Conservation (phyloP, 2,888 invertebrate genomes). For the Exephanes ischioxanthus region DNA sequence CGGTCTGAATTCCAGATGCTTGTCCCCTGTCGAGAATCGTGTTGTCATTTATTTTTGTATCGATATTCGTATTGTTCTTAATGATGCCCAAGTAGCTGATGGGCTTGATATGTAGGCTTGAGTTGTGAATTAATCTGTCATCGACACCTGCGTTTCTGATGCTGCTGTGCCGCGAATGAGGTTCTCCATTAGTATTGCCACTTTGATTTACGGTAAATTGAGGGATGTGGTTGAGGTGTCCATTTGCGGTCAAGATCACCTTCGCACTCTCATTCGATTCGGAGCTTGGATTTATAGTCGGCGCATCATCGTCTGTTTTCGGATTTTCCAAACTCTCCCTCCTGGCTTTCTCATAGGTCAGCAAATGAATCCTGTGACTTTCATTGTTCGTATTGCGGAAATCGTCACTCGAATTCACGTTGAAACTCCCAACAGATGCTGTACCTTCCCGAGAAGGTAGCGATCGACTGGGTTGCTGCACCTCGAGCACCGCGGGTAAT, state of each 20-base stretch:
- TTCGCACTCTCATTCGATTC: conserved; percentile 10
- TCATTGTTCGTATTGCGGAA: not conserved
- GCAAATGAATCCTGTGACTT: conserved; percentile 21
- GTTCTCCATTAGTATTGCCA: not conserved
- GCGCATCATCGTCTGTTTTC: not conserved
- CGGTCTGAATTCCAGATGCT: not conserved
- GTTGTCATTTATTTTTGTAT: not conserved
- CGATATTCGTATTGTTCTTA: not conserved
- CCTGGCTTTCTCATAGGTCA: not conserved
- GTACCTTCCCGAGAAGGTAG: conserved; percentile 24
- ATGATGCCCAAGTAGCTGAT: conserved; percentile 49
- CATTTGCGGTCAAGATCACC: conserved; percentile 4
- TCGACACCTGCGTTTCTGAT: conserved; percentile 21
- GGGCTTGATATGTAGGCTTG: conserved; percentile 41
- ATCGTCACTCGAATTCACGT: conserved; percentile 4
- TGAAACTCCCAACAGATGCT: conserved; percentile 28
- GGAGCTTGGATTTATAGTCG: conserved; percentile 3
- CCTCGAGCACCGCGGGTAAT: conserved; percentile 36
- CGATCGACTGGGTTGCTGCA: conserved; percentile 38
- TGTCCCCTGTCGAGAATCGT: not conserved
- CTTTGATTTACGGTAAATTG: conserved; percentile 38
- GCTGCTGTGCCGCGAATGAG: not conserved
- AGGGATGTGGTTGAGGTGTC: conserved; percentile 1
- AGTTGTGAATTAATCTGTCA: conserved; percentile 51
- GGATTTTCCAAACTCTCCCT: not conserved